Evolutionary conservation across 1,140 invertebrate genomes (phyloP), one percentile per base, ranked within the genome.

Genomic region (Triops cancriformis): DNA sequence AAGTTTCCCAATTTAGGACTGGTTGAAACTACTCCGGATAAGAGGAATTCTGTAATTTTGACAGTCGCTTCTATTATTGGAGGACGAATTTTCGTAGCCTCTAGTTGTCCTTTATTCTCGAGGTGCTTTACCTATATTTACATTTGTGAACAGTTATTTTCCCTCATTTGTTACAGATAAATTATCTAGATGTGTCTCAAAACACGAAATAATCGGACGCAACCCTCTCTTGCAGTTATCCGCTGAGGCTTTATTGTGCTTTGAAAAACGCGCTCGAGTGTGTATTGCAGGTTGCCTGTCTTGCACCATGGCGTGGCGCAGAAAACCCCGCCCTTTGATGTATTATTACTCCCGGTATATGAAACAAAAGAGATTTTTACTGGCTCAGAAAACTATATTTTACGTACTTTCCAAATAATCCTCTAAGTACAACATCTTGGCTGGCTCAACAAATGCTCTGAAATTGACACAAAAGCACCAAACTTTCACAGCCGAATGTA

Each of bases 391-490:
- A 78, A 78, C 76, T 79, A 80, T 80, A 79, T 78, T 79, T 77
- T 83, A 91, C 93, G 90, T 90, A 96, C 94, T 95, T 78, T 78
- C 77, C 43, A 78, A 76, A 78, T 78, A 78, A 78, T 80, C 80
- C 77, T 80, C 80, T 41, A 80, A 76, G 75, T 80, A 80, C 78
- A 80, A 75, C 80, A 80, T 80, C 79, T 80, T 80, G 37, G 28
- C 28, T 11, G 26, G 23, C n/a, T 23, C 26, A 31, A 27, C 11
- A 42, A 75, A 26, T 75, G 37, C 74, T 37, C 23, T 14, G 14
- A 64, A 64, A 64, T 64, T 64, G 18, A 14, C n/a, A n/a, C 0
- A 64, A 18, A 64, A 64, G 18, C 51, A 64, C 18, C 51, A 64
- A 64, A 18, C 51, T 64, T 64, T 64, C 51, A 18, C 51, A 64